Percentiles rank a stretch among this genome's conserved stretches.
Evolutionary conservation across 2,113 vertebrate species (phyloP).

Genomic region (Galbula dea): DNA sequence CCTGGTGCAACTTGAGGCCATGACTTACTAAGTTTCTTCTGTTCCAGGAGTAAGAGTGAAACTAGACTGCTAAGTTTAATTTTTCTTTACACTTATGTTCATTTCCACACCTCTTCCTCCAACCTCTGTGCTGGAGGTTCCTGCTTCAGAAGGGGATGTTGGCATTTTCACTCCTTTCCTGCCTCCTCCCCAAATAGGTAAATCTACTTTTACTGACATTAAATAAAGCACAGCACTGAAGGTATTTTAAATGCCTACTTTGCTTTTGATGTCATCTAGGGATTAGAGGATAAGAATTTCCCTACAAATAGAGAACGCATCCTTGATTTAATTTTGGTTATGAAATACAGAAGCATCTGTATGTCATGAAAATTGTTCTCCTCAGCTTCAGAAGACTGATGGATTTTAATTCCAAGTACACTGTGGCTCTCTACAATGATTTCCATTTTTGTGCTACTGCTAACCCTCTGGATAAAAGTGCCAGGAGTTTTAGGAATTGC

Average conservation of each 20-base stretch:
- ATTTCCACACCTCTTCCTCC: background rate
- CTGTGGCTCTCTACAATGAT: constrained; percentile 71
- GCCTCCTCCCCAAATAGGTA: background rate
- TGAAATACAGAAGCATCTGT: constrained; percentile 52
- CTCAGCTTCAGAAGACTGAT: constrained; percentile 69
- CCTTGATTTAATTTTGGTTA: constrained; percentile 41
- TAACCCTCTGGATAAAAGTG: constrained; percentile 75
- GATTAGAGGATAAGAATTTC: constrained; percentile 9
- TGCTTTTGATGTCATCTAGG: background rate
- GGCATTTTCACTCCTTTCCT: background rate
- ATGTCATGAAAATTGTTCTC: constrained; percentile 43
- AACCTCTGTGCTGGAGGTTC: background rate
- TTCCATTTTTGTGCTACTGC: constrained; percentile 72
- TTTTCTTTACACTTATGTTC: background rate
- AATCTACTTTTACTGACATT: background rate
- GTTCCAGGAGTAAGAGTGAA: background rate
- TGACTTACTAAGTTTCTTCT: background rate
- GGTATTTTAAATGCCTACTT: background rate
- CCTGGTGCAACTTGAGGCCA: no score
- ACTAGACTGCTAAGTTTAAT: background rate
- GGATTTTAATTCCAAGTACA: constrained; percentile 75
- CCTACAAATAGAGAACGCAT: constrained; percentile 22
- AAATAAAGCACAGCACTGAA: background rate
- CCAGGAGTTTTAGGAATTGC: constrained; percentile 78
- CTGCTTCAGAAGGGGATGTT: background rate